Conservation (phyloP, 2,113 vertebrate genomes). For the Taurulus bubalis region DNA sequence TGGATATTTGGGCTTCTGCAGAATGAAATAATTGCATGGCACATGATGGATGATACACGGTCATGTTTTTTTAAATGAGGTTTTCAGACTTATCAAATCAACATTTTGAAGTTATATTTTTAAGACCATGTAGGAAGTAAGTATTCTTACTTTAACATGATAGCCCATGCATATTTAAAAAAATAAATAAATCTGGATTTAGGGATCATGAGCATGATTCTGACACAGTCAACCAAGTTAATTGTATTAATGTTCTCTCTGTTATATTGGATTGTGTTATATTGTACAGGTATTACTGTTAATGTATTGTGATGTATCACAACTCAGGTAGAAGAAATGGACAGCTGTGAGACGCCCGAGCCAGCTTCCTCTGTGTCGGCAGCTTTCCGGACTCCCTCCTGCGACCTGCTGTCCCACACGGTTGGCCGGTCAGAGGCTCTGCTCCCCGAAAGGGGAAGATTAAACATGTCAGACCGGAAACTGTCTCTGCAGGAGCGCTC, state of each 20-base stretch:
- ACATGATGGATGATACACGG: neutral
- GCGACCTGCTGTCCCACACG: conserved; percentile 80
- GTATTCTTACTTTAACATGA: neutral
- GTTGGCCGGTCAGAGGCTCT: conserved; percentile 65
- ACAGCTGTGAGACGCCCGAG: conserved; percentile 78
- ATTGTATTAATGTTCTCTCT: neutral
- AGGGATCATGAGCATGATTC: neutral
- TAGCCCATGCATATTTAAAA: neutral
- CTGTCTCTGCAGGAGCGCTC: conserved; percentile 93
- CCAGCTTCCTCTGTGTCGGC: conserved; percentile 49
- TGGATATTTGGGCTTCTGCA: neutral
- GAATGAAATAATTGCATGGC: neutral
- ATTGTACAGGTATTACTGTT: neutral
- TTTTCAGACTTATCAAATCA: neutral
- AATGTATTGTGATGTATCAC: neutral
- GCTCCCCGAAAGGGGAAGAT: conserved; percentile 76
- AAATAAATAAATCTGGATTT: neutral
- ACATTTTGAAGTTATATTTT: neutral
- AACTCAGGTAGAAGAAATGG: conserved; percentile 81
- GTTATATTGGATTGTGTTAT: neutral
- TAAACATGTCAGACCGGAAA: conserved; percentile 89
- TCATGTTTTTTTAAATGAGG: neutral
- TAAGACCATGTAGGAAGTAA: neutral
- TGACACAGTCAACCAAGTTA: neutral
- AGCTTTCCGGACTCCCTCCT: conserved; percentile 65